Base-by-base conservation (phyloP, 2,113 vertebrate genomes). In the Riparia riparia region DNA sequence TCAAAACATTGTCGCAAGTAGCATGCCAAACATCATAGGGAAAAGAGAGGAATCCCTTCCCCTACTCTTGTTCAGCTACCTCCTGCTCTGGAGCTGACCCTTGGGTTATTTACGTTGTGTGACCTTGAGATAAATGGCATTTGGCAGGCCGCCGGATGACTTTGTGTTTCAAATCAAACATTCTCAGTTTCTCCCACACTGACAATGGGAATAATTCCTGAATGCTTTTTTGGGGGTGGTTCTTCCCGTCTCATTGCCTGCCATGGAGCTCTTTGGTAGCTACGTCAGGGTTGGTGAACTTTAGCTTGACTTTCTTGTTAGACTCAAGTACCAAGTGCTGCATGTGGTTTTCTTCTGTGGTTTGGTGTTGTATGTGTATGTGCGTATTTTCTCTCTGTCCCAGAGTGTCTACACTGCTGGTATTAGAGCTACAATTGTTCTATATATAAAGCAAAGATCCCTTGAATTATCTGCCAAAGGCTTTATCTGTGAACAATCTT, bases 391-490 rank as follows among this genome's bases (percentile, higher is more conserved):
- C 83, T 92, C 91, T 95, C 93, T 93, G 91, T 96, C 91, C 83
- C 96, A 90, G 47, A 89, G 64, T 37, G 80, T 68, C 94, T 95
- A 82, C 54, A 44, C 60, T 71, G 89, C 60, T 92, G 80, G 68
- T 95, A 94, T 97, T 95, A 93, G 86, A 96, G 86, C 80, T 90
- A 71, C 77, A 88, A 92, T 96, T 93, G 93, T 82, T 96, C 92
- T 94, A 93, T 79, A 95, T 89, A 96, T 95, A 93, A 93, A 93
- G 93, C 76, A 90, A 94, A 93, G 88, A 95, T 93, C 65, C 72
- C 92, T 90, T 90, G 76, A 96, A 93, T 29, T 64, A 96, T 94
- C 68, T 93, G 95, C 88, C 92, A 96, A 83, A 88, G 64, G 64
- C 73, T 92, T 96, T 97, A 95, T 96, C 93, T 90, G 64, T 83